Percentiles rank a stretch among this genome's conserved stretches.
These are phyloP conservation scores for Plecotus auritus DNA, from an alignment of 2,113 vertebrate genomes.

Conservation along the genomic window DNA sequence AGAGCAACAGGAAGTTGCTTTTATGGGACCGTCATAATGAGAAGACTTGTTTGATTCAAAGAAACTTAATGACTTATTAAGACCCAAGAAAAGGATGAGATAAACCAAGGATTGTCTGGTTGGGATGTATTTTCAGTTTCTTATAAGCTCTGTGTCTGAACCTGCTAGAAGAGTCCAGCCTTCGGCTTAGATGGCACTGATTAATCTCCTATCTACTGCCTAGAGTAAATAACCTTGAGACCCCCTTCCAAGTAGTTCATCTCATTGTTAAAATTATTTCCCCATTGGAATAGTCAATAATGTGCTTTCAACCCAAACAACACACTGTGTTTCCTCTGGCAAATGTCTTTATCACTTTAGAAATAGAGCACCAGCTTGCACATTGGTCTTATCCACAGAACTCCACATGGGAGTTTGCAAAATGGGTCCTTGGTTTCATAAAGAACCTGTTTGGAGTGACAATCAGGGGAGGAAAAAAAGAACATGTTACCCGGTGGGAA, in stretches of 20 bases:
- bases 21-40: constrained; percentile 12
- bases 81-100: neutral
- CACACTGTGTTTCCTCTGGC: neutral
- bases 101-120: constrained; percentile 29
- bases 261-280: neutral
- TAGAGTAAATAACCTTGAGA: neutral
- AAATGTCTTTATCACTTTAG: neutral
- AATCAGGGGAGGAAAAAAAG: neutral
- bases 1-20: constrained; percentile 25
- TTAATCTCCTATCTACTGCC: neutral
- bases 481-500: fast-evolving
- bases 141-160: neutral
- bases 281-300: neutral
- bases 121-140: neutral
- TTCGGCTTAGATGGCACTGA: neutral
- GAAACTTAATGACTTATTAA: constrained; percentile 56
- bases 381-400: neutral
- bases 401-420: neutral
- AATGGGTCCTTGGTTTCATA: neutral
- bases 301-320: neutral
- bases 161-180: neutral
- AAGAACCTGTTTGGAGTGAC: neutral
- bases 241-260: neutral
- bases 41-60: constrained; percentile 32
- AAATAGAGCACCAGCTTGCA: neutral